Evolutionary conservation across 2,113 vertebrate species (phyloP).

Genomic region (Corapipo altera): DNA sequence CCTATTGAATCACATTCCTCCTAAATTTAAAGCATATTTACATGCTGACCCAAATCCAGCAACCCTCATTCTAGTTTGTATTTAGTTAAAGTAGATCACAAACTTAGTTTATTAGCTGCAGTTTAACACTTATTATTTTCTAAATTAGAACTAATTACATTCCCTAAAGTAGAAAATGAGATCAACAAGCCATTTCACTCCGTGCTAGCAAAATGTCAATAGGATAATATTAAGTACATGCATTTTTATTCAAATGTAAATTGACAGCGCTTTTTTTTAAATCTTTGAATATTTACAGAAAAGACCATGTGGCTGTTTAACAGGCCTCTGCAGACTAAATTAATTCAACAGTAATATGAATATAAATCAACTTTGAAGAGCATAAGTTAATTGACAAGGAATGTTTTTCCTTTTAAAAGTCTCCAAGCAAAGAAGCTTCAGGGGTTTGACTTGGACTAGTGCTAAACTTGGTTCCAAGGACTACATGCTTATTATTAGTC

Average conservation of each 20-base stretch:
- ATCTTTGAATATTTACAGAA: conserved; percentile 23
- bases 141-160: conserved; percentile 64
- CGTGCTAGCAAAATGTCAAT: conserved; percentile 46
- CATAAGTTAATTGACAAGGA: background rate
- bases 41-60: background rate
- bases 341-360: conserved; percentile 33
- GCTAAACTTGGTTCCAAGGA: background rate
- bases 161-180: conserved; percentile 62
- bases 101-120: conserved; percentile 49
- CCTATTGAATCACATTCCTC: background rate
- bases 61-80: background rate
- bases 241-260: conserved; percentile 56
- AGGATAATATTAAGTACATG: conserved; percentile 38
- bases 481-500: background rate
- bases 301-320: conserved; percentile 2
- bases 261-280: background rate
- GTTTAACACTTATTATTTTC: conserved; percentile 54
- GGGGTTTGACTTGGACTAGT: background rate
- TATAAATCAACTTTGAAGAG: conserved; percentile 17
- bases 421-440: background rate
- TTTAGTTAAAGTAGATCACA: conserved; percentile 32
- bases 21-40: conserved; percentile 42
- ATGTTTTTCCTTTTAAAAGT: background rate
- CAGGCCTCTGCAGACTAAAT: conserved; percentile 5
- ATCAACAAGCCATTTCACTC: conserved; percentile 47